Conservation (phyloP, 2,888 invertebrate genomes). For the Autographa gamma region DNA sequence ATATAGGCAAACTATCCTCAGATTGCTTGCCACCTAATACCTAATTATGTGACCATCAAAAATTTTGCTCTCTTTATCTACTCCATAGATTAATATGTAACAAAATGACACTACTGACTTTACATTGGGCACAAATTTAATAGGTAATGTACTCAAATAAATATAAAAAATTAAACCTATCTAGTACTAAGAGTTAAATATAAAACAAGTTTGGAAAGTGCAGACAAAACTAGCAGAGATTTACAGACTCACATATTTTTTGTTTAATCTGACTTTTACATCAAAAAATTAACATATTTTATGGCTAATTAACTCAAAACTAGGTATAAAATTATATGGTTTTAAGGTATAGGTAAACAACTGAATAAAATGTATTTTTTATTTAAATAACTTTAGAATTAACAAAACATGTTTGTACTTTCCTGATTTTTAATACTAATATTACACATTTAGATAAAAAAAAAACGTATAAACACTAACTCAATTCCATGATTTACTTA, state of each 20-base stretch:
- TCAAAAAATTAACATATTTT: neutral
- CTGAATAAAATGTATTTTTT: neutral
- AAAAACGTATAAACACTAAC: neutral
- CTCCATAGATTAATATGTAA: too few species aligned
- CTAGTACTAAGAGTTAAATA: neutral
- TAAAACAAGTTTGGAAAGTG: neutral
- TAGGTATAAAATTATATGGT: neutral
- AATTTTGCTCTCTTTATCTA: too few species aligned
- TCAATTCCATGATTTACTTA: slow-evolving; percentile 31
- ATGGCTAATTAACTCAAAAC: too few species aligned
- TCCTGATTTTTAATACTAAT: neutral
- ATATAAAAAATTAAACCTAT: too few species aligned
- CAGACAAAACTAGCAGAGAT: neutral
- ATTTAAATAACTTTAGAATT: slow-evolving; percentile 6
- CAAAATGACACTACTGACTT: too few species aligned
- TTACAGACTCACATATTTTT: neutral
- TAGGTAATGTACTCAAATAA: too few species aligned
- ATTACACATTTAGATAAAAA: neutral
- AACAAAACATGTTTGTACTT: neutral
- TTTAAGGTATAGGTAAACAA: neutral
- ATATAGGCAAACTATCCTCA: neutral
- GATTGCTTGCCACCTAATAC: too few species aligned
- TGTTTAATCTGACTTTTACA: neutral
- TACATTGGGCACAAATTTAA: too few species aligned
- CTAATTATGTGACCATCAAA: too few species aligned